phyloP scores from a whole-genome alignment of 2,888 invertebrate genomes.

The Gastracanthus pulcherrimus region DNA sequence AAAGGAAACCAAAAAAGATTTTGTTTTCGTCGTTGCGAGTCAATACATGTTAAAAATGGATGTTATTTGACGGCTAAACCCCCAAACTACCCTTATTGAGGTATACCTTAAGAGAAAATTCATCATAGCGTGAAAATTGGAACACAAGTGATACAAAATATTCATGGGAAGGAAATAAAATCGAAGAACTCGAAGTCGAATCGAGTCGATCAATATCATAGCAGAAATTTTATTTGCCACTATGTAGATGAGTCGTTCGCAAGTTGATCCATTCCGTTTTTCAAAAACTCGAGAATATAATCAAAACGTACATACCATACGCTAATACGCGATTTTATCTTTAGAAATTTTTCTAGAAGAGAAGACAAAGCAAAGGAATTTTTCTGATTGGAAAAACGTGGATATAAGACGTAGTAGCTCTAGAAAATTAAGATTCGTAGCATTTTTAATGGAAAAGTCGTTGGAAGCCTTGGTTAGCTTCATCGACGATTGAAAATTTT shows the following conservation, averaged over 20 bases:
- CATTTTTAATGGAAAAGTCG: constrained; percentile 30
- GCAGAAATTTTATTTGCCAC: constrained; percentile 53
- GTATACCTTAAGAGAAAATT: constrained; percentile 27
- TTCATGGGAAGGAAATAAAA: constrained; percentile 8
- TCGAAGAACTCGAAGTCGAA: neutral
- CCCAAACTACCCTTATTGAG: constrained; percentile 14
- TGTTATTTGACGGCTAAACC: neutral
- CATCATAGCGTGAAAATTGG: constrained; percentile 49
- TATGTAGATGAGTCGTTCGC: constrained; percentile 59
- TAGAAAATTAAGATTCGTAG: constrained; percentile 33
- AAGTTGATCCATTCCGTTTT: constrained; percentile 25
- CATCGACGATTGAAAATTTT: constrained; percentile 24
- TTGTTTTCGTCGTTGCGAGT: too few species aligned
- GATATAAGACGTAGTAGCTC: neutral
- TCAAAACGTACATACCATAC: constrained; percentile 12
- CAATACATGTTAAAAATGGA: too few species aligned
- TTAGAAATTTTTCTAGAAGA: constrained; percentile 36
- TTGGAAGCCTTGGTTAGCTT: neutral
- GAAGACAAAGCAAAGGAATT: constrained; percentile 1
- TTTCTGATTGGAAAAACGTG: constrained; percentile 14
- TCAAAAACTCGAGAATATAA: constrained; percentile 39
- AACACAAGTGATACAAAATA: constrained; percentile 45
- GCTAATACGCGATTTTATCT: constrained; percentile 9
- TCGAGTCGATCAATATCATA: constrained; percentile 13
- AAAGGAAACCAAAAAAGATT: neutral